A percentile compares a stretch with the other conserved stretches of the same genome.
Conservation (phyloP, 1,140 invertebrate genomes). For the Meloidogyne hapla region DNA sequence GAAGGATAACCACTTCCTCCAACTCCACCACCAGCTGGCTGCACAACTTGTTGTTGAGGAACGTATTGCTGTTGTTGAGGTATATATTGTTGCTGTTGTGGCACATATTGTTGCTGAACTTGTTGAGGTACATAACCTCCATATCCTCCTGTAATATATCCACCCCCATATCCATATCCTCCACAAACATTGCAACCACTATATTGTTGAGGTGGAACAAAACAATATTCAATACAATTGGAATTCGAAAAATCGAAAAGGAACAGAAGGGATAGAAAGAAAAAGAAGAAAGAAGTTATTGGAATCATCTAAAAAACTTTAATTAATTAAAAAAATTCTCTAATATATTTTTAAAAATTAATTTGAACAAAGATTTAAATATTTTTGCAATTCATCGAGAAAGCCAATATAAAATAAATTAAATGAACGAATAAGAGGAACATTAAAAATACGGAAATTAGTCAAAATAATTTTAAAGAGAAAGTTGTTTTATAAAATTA, state of each 20-base stretch:
- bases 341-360: no score
- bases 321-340: no score
- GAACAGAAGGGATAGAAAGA: neutral
- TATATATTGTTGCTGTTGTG: no score
- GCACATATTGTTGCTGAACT: no score
- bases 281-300: neutral
- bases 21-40: neutral
- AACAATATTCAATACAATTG: neutral
- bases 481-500: neutral
- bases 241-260: neutral
- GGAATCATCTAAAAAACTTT: neutral
- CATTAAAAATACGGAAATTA: constrained; percentile 3
- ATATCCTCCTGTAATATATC: neutral
- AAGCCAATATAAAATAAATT: neutral
- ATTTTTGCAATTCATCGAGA: no score
- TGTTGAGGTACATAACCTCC: neutral
- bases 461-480: neutral
- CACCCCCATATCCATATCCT: neutral
- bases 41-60: neutral
- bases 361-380: neutral
- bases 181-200: neutral
- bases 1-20: constrained; percentile 4
- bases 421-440: neutral
- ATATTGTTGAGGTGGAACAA: neutral
- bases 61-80: neutral